A percentile compares a stretch with the other conserved stretches of the same genome.
Conservation (phyloP, 2,888 invertebrate species). For the Dyspetes luteomarginatus region DNA sequence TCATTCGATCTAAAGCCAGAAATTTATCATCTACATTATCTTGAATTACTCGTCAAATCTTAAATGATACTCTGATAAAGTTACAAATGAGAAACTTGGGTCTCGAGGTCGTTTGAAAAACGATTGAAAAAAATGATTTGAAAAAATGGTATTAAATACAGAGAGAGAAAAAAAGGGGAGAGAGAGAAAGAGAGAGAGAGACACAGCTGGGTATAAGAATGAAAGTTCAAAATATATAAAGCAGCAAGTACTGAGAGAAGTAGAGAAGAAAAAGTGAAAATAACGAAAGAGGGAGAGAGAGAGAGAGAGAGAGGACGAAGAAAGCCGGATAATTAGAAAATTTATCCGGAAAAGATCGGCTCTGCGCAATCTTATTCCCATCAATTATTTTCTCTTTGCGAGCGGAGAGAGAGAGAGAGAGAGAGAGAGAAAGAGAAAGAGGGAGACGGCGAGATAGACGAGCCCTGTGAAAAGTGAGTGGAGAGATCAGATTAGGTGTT, state of each 20-base stretch:
- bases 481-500: constrained; percentile 58
- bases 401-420: constrained; percentile 34
- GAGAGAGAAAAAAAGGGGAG: constrained; percentile 3
- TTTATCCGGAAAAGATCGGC: constrained; percentile 73
- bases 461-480: constrained; percentile 53
- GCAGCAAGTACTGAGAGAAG: constrained; percentile 15
- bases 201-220: background rate
- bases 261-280: constrained; percentile 38
- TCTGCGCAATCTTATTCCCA: constrained; percentile 72
- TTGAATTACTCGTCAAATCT: too few relatives aligned
- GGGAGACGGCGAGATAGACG: constrained; percentile 54
- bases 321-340: constrained; percentile 75
- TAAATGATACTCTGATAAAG: too few relatives aligned
- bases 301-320: constrained; percentile 34
- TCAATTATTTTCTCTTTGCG: constrained; percentile 72
- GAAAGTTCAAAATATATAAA: constrained; percentile 16
- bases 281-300: constrained; percentile 56
- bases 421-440: constrained; percentile 46
- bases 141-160: too few relatives aligned
- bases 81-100: too few relatives aligned
- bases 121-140: too few relatives aligned
- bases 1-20: too few relatives aligned
- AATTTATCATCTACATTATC: too few relatives aligned
- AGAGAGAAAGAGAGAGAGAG: background rate
- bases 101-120: too few relatives aligned